Evolutionary conservation across 2,888 invertebrate species (phyloP), one percentile per base, ranked within the genome.

Genomic region (Creontiades dilutus): DNA sequence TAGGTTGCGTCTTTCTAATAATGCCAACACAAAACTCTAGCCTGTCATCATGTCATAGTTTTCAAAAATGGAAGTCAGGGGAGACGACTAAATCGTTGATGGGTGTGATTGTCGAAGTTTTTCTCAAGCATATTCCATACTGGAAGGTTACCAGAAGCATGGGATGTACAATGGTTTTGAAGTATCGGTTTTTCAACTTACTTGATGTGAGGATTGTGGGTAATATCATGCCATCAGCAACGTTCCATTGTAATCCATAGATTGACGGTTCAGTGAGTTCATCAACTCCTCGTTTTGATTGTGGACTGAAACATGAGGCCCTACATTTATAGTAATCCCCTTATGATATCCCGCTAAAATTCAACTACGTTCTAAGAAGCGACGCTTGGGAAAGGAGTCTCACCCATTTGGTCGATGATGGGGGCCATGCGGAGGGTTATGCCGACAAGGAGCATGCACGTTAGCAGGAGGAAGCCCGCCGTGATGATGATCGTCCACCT

Each of bases 341-440:
- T 68, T 68, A 23, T 68, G 68, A 13, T 68, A 68, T 68, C 68
- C 23, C 23, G 23, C 12, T 19, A 12, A 12, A 13, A 13, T 12
- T 19, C 27, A 19, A 68, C 68, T 68, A 68, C 68, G 55, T 61
- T 86, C 68, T 68, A 68, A 68, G 23, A 68, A 68, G 68, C 68
- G 68, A 23, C 23, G 19, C 5, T 23, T 12, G 3, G 23, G 3
- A 28, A 11, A 3, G 11, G 14, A 37, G 57, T 61, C 97, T 96
- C 94, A 98, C 98, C 98, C 96, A 98, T 97, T 93, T 98, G 98
- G 93, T 98, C 98, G 92, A 98, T 98, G 92, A 98, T 96, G 14
- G 98, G 98, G 16, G 98, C 98, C 97, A 98, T 98, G 91, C 98
- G 95, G 48, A 98, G 94, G 5, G 98, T 98, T 90, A 98, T 96